A percentile compares a stretch with the other conserved stretches of the same genome.
phyloP scores from a whole-genome alignment of 2,113 vertebrate genomes.

The Dinomys branickii region DNA sequence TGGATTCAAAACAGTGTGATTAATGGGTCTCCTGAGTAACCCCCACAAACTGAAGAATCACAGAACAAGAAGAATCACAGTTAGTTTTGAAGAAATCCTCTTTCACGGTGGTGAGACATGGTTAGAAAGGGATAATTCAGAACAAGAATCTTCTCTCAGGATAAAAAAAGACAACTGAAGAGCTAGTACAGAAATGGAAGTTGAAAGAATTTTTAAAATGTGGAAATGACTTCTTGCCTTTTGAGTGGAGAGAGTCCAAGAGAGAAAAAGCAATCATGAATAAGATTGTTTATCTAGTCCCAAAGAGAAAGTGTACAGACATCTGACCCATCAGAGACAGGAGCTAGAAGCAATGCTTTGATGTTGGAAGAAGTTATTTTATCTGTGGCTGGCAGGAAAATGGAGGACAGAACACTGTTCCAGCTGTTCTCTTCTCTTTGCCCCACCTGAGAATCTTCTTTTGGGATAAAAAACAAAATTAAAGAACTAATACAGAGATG shows the following conservation, averaged over 20 bases:
- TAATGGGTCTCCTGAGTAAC: background rate
- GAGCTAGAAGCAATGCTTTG: background rate
- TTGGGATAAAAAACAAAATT: background rate
- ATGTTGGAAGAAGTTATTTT: background rate
- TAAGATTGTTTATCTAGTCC: background rate
- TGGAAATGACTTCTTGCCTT: background rate
- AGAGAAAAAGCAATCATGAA: background rate
- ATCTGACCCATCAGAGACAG: background rate
- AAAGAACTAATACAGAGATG: background rate
- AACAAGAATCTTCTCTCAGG: background rate
- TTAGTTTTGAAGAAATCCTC: constrained; percentile 33
- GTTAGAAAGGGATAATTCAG: background rate
- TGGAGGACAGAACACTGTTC: background rate
- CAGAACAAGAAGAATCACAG: background rate
- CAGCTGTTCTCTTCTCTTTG: background rate
- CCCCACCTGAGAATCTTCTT: background rate
- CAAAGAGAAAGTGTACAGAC: background rate
- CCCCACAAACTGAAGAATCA: background rate
- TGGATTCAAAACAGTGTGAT: background rate
- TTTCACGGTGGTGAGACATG: background rate
- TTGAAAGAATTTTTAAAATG: background rate
- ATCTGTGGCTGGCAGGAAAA: background rate
- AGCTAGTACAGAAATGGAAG: background rate
- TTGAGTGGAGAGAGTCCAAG: background rate
- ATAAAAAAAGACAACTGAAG: background rate